Evolutionary conservation across 2,113 vertebrate genomes (phyloP), one percentile per base, ranked within the genome.

Genomic region (Notothenia coriiceps): DNA sequence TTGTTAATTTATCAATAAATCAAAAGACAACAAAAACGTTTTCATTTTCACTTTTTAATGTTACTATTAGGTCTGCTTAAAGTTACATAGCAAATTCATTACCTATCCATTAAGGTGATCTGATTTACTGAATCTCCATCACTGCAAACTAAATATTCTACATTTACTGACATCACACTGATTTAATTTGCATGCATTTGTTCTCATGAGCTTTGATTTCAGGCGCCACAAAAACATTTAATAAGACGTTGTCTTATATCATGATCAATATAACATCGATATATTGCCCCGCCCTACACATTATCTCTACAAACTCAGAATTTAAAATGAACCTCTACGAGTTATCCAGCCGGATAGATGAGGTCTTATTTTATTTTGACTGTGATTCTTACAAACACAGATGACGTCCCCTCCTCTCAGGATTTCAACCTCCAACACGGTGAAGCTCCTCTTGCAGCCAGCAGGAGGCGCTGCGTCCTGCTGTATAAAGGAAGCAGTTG

Each of bases 381-480:
- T 40, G 35, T 40, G 35, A 40, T 40, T 40, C 35, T 40, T 40
- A 8, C 35, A 40, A 35, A 40, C 35, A 40, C 35, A 6, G 35
- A 40, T 40, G 6, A 40, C 5, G 35, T 40, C 35, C 35, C 35
- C 35, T 7, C 47, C 47, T 15, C 57, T 46, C 43, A 29, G 55
- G 49, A 49, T 70, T 70, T 74, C 71, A 76, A 52, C 81, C 1
- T 49, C 33, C 55, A n/a, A n/a, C 67, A 17, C 17, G 8, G 55
- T 43, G 59, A 70, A 46, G 61, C 50, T 15, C 43, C 1, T 47
- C 80, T 63, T 18, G 59, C 68, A 44, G 69, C 76, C 85, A 57
- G 82, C 55, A 70, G 84, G 79, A 6, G 82, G 82, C 51, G 73
- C 69, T 78, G 54, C 18, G 11, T 49, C 70, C 86, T 20, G 40